phyloP scores from a whole-genome alignment of 2,797 vertebrate species.

The Enteromius anoplus region DNA sequence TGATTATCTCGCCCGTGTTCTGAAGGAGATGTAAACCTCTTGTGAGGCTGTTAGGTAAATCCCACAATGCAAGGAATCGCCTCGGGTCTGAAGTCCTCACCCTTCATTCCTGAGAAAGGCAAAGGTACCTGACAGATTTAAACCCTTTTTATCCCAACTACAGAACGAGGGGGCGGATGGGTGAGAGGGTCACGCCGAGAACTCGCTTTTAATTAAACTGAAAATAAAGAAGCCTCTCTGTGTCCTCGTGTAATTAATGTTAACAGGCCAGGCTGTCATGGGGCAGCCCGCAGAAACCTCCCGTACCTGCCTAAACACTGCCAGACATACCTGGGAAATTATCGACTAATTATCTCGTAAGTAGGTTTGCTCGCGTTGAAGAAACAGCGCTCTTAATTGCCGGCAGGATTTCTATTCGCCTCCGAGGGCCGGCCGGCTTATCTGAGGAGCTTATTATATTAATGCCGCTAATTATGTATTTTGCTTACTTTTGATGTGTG shows the following conservation, averaged over 20 bases:
- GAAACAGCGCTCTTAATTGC: constrained; percentile 85
- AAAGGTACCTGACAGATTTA: constrained; percentile 81
- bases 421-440: constrained; percentile 77
- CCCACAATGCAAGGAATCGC: constrained; percentile 77
- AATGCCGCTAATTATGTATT: constrained; percentile 89
- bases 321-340: constrained; percentile 87
- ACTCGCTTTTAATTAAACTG: constrained; percentile 52
- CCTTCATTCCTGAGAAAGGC: constrained; percentile 71
- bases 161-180: constrained; percentile 42
- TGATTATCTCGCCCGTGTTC: constrained; percentile 80
- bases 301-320: constrained; percentile 78
- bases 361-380: constrained; percentile 86
- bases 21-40: constrained; percentile 83
- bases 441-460: constrained; percentile 85
- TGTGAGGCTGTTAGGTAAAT: constrained; percentile 83
- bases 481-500: constrained; percentile 82
- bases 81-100: constrained; percentile 75
- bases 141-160: constrained; percentile 75
- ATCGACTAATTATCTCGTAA: constrained; percentile 91
- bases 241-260: constrained; percentile 60
- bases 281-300: constrained; percentile 72
- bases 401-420: constrained; percentile 68
- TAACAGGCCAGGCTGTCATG: constrained; percentile 64
- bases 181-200: constrained; percentile 41
- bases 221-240: constrained; percentile 48